These are phyloP conservation scores for Stegana nigrithorax DNA, from an alignment of 2,888 invertebrate genomes.

Conservation along the genomic window DNA sequence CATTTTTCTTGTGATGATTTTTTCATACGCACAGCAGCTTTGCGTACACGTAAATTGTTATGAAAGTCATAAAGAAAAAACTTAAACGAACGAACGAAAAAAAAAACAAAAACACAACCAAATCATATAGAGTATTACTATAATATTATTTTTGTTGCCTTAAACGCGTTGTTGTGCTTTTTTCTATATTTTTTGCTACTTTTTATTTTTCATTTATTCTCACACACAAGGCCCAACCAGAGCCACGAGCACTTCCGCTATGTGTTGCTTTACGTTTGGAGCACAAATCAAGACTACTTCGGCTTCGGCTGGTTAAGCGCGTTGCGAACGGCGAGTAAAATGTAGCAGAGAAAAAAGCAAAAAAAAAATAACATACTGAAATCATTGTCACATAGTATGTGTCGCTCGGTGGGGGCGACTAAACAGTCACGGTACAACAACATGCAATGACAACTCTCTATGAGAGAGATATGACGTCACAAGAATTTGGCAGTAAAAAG, in stretches of 20 bases:
- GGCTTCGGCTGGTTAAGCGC: background rate
- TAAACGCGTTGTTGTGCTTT: too few species aligned
- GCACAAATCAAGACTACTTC: background rate
- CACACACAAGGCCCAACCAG: too few species aligned
- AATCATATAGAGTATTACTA: background rate
- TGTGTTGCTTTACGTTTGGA: background rate
- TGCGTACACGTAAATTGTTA: background rate
- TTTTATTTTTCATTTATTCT: too few species aligned
- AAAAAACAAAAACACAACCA: background rate
- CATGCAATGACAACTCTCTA: too few species aligned
- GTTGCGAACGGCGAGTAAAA: background rate
- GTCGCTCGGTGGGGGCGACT: background rate
- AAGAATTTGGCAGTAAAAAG: too few species aligned
- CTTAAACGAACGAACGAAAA: background rate
- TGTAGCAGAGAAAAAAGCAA: background rate
- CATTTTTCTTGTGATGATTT: conserved; percentile 8
- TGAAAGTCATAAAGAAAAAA: background rate
- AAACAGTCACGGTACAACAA: too few species aligned
- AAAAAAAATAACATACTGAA: too few species aligned
- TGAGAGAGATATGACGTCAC: too few species aligned
- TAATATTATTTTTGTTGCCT: too few species aligned
- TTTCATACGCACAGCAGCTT: conserved; percentile 12
- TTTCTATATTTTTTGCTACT: too few species aligned
- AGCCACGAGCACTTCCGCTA: too few species aligned
- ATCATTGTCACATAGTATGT: background rate